Conservation (phyloP, 2,797 vertebrate genomes). For the Melopsittacus undulatus region DNA sequence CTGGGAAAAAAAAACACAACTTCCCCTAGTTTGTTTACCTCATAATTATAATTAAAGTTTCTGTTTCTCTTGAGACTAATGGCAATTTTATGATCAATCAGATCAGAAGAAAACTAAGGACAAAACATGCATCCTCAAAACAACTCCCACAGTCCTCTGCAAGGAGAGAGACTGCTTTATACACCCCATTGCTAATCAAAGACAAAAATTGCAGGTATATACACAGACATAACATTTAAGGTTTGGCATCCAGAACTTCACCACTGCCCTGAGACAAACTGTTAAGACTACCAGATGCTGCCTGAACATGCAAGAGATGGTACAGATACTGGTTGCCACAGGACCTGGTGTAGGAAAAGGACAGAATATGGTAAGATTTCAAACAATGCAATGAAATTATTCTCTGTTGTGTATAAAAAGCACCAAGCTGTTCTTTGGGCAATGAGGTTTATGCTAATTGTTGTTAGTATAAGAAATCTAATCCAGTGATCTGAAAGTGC, state of each 20-base stretch:
- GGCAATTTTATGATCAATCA: neutral
- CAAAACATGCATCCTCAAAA: neutral
- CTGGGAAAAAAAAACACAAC: neutral
- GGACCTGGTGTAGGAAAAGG: neutral
- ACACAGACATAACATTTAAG: neutral
- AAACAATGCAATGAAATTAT: neutral
- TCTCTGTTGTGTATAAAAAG: neutral
- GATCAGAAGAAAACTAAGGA: neutral
- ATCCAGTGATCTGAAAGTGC: neutral
- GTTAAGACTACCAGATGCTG: neutral
- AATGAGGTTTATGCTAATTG: neutral
- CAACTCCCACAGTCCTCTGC: neutral
- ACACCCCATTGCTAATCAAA: neutral
- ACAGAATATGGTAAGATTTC: neutral
- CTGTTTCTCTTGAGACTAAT: neutral
- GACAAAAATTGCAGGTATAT: neutral
- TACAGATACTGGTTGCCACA: neutral
- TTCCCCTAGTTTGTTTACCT: neutral
- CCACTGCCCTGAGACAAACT: neutral
- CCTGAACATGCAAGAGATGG: neutral
- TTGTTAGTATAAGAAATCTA: neutral
- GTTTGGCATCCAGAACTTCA: neutral
- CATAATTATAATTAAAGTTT: neutral
- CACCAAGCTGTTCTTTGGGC: neutral
- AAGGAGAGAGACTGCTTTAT: neutral